Conservation (phyloP, 2,888 invertebrate genomes). For the Drosophila birchii region DNA sequence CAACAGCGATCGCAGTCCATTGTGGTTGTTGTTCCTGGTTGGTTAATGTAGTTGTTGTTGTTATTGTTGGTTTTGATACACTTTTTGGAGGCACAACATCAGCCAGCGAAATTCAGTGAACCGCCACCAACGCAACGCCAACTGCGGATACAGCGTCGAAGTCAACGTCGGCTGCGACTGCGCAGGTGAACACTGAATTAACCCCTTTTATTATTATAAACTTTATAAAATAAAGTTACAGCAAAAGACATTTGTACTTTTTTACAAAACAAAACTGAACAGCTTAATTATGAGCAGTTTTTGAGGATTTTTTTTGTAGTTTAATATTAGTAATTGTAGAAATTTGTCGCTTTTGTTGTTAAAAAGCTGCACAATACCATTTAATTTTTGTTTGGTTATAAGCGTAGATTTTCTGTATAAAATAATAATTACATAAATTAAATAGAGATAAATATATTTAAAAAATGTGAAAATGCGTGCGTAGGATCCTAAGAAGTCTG, state of each 20-base stretch:
- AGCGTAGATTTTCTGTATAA: neutral
- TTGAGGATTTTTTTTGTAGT: neutral
- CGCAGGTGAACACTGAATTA: conserved; percentile 31
- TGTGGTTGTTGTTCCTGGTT: conserved; percentile 5
- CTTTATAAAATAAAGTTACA: neutral
- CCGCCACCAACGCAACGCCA: conserved; percentile 54
- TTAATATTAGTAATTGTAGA: neutral
- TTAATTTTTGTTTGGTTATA: neutral
- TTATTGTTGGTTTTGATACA: conserved; percentile 51
- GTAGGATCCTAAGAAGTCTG: too few species aligned
- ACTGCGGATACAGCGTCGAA: conserved; percentile 10
- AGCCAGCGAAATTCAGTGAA: conserved; percentile 55
- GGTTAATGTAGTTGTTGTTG: neutral
- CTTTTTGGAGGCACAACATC: conserved; percentile 42
- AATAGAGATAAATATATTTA: neutral
- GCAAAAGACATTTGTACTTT: neutral
- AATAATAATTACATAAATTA: neutral
- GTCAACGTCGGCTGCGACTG: conserved; percentile 15
- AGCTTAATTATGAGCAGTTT: neutral
- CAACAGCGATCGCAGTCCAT: conserved; percentile 61
- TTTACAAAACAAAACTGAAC: neutral
- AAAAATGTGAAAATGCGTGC: too few species aligned
- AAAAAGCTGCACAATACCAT: too few species aligned
- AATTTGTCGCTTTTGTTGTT: neutral
- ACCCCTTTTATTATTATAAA: neutral